Evolutionary conservation across 2,113 vertebrate genomes (phyloP).

Genomic region (Cichladusa arquata): DNA sequence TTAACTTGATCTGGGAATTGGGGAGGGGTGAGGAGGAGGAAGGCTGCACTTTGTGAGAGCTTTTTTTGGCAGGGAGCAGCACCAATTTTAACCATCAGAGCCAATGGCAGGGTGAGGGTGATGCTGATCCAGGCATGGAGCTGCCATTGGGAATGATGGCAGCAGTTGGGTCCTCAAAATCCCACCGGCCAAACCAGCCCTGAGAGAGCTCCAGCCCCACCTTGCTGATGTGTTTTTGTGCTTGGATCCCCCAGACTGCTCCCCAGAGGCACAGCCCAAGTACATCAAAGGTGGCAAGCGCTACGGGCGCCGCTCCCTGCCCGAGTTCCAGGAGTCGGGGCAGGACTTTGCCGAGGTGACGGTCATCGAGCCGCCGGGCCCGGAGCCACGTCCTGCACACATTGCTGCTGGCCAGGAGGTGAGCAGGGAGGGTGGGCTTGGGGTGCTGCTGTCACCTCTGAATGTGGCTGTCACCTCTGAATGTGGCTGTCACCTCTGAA

Average conservation of each 20-base stretch:
- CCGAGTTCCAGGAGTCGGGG: slow-evolving; percentile 78
- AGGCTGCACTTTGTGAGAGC: rapidly evolving
- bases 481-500: rapidly evolving
- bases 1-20: neutral
- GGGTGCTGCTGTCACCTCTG: neutral
- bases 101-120: rapidly evolving
- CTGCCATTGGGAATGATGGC: rapidly evolving
- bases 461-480: rapidly evolving
- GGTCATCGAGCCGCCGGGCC: slow-evolving; percentile 46
- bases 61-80: neutral
- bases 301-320: slow-evolving; percentile 88
- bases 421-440: neutral
- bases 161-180: rapidly evolving
- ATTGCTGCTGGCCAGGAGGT: slow-evolving; percentile 80
- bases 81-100: rapidly evolving
- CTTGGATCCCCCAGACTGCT: slow-evolving; percentile 64
- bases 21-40: neutral
- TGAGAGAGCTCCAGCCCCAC: rapidly evolving
- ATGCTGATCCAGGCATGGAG: neutral
- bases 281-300: slow-evolving; percentile 91
- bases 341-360: slow-evolving; percentile 74
- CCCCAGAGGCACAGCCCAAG: slow-evolving; percentile 88
- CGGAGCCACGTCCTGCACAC: slow-evolving; percentile 60
- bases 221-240: rapidly evolving
- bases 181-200: rapidly evolving